These are phyloP conservation scores for Amblyteles armatorius DNA, from an alignment of 2,888 invertebrate species.

Conservation along the genomic window DNA sequence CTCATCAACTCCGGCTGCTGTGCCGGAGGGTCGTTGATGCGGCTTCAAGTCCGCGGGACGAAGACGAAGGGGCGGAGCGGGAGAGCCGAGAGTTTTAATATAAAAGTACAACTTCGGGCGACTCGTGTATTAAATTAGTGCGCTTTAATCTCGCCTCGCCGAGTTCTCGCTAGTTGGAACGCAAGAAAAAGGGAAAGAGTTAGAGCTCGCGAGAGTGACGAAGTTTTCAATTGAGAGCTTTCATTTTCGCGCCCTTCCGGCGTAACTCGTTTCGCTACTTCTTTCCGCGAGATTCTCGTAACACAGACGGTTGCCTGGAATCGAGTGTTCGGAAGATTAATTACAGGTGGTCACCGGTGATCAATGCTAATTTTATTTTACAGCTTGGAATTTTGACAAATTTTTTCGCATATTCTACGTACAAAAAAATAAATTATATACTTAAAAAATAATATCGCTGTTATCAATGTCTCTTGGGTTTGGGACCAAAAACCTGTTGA, in stretches of 20 bases:
- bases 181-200: conserved; percentile 14
- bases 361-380: background rate
- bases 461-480: too few relatives aligned
- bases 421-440: conserved; percentile 2
- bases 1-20: background rate
- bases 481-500: too few relatives aligned
- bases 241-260: conserved; percentile 30
- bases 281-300: background rate
- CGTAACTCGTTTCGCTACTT: conserved; percentile 17
- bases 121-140: conserved; percentile 66
- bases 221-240: conserved; percentile 62
- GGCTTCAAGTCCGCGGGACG: conserved; percentile 3
- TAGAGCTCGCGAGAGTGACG: conserved; percentile 19
- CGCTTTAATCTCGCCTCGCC: conserved; percentile 62
- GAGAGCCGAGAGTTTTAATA: conserved; percentile 55
- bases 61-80: conserved; percentile 15
- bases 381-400: too few relatives aligned
- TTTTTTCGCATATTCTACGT: background rate
- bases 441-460: too few relatives aligned
- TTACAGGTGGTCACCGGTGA: background rate
- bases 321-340: background rate
- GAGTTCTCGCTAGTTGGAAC: background rate
- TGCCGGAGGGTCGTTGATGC: conserved; percentile 6
- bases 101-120: conserved; percentile 64
- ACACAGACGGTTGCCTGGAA: background rate